These are phyloP conservation scores for Dasyprocta punctata DNA, from an alignment of 2,113 vertebrate species.

Conservation along the genomic window DNA sequence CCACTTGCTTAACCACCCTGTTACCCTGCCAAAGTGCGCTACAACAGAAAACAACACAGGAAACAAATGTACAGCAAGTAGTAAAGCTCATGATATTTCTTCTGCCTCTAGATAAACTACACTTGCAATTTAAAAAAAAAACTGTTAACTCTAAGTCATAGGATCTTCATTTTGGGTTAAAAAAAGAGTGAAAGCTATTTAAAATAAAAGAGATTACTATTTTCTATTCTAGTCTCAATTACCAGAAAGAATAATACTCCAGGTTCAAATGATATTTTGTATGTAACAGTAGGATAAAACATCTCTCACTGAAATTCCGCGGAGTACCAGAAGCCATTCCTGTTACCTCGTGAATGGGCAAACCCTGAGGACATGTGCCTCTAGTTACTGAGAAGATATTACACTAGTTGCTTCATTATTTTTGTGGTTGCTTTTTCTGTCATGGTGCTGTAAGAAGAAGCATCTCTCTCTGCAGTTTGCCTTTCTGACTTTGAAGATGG, in stretches of 20 bases:
- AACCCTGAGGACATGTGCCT: background rate
- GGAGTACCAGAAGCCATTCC: background rate
- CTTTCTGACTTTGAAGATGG: background rate
- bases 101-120: background rate
- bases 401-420: background rate
- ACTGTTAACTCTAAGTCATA: background rate
- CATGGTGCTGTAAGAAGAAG: background rate
- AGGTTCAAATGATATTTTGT: background rate
- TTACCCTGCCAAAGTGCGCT: background rate
- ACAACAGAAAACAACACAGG: background rate
- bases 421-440: background rate
- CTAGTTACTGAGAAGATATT: background rate
- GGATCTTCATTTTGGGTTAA: background rate
- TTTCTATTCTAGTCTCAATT: background rate
- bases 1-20: background rate
- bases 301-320: background rate
- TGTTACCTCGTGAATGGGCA: background rate
- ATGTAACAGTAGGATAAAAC: background rate
- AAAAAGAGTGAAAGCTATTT: background rate
- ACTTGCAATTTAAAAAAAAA: background rate
- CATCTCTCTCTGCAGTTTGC: background rate
- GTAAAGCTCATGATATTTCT: background rate
- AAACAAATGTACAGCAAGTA: background rate
- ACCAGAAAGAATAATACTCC: background rate
- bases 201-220: background rate